These are phyloP conservation scores for Etia nguti DNA, from an alignment of 2,113 vertebrate species.

Conservation along the genomic window DNA sequence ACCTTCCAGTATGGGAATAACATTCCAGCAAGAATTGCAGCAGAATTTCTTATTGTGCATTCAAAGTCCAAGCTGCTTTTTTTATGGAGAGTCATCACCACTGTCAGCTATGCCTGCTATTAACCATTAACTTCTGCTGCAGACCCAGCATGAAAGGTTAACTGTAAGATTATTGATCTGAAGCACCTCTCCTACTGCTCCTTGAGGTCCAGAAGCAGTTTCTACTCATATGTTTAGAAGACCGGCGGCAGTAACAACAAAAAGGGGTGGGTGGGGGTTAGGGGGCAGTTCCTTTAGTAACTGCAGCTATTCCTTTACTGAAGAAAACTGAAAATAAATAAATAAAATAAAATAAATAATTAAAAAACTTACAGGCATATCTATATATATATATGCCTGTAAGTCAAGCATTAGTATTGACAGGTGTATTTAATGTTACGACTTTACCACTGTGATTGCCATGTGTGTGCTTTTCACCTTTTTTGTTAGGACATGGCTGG, in stretches of 20 bases:
- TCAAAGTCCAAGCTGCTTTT: conserved; percentile 44
- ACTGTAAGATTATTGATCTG: not conserved
- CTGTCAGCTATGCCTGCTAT: conserved; percentile 23
- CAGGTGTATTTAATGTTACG: not conserved
- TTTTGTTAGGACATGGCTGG: conserved; percentile 75
- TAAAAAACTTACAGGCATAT: no score
- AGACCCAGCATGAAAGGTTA: conserved; percentile 21
- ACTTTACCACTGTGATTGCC: not conserved
- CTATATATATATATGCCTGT: no score
- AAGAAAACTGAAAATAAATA: not conserved
- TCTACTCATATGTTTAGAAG: not conserved
- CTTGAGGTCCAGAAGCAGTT: not conserved
- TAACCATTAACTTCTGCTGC: conserved; percentile 52
- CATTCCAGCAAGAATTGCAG: not conserved
- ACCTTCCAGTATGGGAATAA: not conserved
- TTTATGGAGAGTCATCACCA: not conserved
- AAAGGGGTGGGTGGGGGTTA: not conserved
- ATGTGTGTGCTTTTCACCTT: not conserved
- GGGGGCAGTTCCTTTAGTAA: not conserved
- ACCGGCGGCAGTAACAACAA: not conserved
- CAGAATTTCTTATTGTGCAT: not conserved
- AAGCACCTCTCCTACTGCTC: not conserved
- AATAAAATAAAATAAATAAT: no score
- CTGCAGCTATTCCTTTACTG: not conserved
- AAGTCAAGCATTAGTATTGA: not conserved